Percentiles rank a stretch among this genome's conserved stretches.
phyloP scores from a whole-genome alignment of 2,797 vertebrate species.

The Phaenicophaeus curvirostris region DNA sequence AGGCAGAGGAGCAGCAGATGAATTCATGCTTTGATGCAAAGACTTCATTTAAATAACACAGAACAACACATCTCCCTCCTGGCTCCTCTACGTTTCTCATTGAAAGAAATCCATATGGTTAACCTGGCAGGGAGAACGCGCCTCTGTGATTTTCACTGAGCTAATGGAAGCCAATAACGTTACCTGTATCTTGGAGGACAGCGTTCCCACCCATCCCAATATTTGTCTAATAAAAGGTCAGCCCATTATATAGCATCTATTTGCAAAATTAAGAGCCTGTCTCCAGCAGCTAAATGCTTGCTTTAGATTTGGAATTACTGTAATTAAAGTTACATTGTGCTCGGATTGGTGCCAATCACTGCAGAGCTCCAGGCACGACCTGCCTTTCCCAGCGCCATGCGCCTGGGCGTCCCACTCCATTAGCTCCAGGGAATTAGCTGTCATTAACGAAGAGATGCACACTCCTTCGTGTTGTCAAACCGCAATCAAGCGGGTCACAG shows the following conservation, averaged over 20 bases:
- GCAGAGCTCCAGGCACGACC: conserved; percentile 68
- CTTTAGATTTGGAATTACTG: conserved; percentile 70
- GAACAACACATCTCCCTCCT: not conserved
- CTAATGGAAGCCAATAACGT: conserved; percentile 40
- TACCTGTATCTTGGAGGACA: conserved; percentile 52
- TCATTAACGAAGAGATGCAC: conserved; percentile 74
- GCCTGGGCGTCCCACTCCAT: conserved; percentile 74
- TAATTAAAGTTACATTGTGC: conserved; percentile 76
- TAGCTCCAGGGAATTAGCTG: conserved; percentile 77
- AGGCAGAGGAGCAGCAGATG: not conserved
- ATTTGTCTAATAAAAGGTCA: conserved; percentile 76
- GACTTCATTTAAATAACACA: conserved; percentile 6
- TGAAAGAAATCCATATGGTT: conserved; percentile 35
- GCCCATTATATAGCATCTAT: conserved; percentile 51
- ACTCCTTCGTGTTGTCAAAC: conserved; percentile 78
- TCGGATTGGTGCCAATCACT: conserved; percentile 77
- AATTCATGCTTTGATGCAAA: conserved; percentile 32
- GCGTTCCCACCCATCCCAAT: conserved; percentile 35
- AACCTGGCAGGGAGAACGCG: not conserved
- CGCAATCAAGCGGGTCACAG: conserved; percentile 77
- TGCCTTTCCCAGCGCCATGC: conserved; percentile 14
- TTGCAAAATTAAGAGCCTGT: conserved; percentile 72
- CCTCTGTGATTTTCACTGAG: conserved; percentile 15
- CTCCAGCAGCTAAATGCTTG: conserved; percentile 66
- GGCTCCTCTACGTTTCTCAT: not conserved